A percentile compares a stretch with the other conserved stretches of the same genome.
Evolutionary conservation across 2,888 invertebrate genomes (phyloP).

Genomic region (Drosophila infuscata): DNA sequence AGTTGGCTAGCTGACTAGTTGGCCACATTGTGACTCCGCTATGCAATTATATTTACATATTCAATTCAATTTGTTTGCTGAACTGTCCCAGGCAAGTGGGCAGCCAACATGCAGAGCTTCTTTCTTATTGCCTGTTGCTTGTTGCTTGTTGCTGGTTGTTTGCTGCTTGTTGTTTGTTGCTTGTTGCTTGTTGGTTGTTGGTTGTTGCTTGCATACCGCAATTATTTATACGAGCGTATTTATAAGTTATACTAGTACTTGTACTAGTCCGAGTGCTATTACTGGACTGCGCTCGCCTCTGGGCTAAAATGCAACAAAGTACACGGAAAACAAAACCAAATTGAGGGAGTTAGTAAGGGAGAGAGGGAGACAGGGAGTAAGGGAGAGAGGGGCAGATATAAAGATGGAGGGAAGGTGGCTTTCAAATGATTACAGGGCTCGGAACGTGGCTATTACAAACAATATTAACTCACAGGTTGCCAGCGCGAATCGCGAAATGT

Average conservation of each 20-base stretch:
- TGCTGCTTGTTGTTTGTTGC: background rate
- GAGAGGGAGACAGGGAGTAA: background rate
- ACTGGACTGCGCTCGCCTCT: background rate
- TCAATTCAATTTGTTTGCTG: slow-evolving; percentile 77
- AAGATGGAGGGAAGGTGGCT: background rate
- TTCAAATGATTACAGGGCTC: slow-evolving; percentile 61
- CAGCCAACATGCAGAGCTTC: slow-evolving; percentile 6
- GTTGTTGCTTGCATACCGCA: slow-evolving; percentile 30
- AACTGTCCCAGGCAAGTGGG: slow-evolving; percentile 53
- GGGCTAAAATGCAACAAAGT: slow-evolving; percentile 2
- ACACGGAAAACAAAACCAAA: background rate
- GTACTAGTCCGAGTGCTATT: background rate
- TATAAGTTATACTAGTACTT: slow-evolving; percentile 11
- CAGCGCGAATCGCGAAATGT: slow-evolving; percentile 57
- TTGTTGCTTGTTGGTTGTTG: background rate
- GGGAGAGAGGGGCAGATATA: background rate
- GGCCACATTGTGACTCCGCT: slow-evolving; percentile 1
- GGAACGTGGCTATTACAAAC: slow-evolving; percentile 79
- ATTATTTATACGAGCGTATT: slow-evolving; percentile 52
- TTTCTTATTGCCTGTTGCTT: background rate
- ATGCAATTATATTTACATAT: slow-evolving; percentile 78
- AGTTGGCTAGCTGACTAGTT: slow-evolving; percentile 1
- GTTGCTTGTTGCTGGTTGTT: background rate
- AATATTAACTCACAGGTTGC: slow-evolving; percentile 62
- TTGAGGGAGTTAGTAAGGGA: background rate